Base-by-base conservation (phyloP, 2,113 vertebrate genomes). In the Probosciger aterrimus region DNA sequence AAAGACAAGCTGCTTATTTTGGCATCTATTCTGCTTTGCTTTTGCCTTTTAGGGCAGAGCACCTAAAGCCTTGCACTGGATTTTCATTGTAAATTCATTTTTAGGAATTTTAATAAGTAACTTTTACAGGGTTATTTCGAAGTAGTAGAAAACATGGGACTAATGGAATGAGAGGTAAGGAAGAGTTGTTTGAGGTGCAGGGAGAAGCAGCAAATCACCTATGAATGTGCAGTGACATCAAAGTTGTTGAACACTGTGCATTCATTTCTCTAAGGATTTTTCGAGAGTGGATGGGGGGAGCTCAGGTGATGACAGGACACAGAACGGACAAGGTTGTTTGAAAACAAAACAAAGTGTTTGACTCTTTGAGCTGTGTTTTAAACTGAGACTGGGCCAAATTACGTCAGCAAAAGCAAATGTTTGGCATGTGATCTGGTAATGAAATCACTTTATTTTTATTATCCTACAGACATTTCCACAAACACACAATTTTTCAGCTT, bases 391-490 rank as follows among this genome's bases (percentile, higher is more conserved):
- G 69, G 47, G 68, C 91, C 88, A 93, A 93, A 82, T 70, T 87
- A 87, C 90, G 4, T 96, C 96, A 93, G 69, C 71, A 83, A 83
- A 86, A 70, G 86, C 88, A 84, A 91, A 93, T 91, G 80, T 89
- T 87, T 97, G 96, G 92, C 91, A 88, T 83, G 89, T 11, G n/a
- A 47, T 90, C 95, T 82, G 84, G 55, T 95, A 96, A 96, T 96
- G 84, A 97, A 97, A 92, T 96, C 78, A 88, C 81, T 95, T 94
- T 67, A 88, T 88, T 97, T 89, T 88, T 92, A 83, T 85, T 73
- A 82, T 87, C 60, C 63, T 92, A 69, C 93, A 93, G 92, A 92
- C 65, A 24, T 74, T 95, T 96, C 80, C 91, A 91, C 86, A 96
- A 95, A 78, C 82, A 91, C 33, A 35, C 0, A 0, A 30, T 82